Percentiles rank a stretch among this genome's conserved stretches.
These are phyloP conservation scores for Icerya purchasi DNA, from an alignment of 2,888 invertebrate species.

Conservation along the genomic window DNA sequence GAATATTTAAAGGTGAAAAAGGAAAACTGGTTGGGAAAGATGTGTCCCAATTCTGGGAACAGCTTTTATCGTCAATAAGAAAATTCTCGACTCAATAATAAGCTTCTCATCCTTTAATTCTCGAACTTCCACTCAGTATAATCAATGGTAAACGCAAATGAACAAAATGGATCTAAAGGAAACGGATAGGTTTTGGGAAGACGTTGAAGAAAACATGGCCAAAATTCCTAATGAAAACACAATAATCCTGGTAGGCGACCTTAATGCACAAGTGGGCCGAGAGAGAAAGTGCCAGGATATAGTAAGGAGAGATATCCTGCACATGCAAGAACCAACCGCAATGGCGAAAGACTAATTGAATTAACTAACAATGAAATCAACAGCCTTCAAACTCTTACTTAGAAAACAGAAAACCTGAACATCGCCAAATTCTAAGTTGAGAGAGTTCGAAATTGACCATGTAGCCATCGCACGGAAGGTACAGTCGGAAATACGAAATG, in stretches of 20 bases:
- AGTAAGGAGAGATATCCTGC: constrained; percentile 4
- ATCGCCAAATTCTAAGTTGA: background rate
- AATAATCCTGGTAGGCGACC: constrained; percentile 1
- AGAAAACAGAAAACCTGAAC: constrained; percentile 2
- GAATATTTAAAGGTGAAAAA: background rate
- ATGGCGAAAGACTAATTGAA: constrained; percentile 8
- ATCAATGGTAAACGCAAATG: no score
- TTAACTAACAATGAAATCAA: background rate
- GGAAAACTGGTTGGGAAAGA: constrained; percentile 1
- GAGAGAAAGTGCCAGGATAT: constrained; percentile 7
- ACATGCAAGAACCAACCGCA: constrained; percentile 6
- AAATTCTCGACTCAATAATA: background rate
- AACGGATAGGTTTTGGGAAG: background rate
- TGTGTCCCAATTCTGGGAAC: background rate
- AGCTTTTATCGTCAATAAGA: background rate
- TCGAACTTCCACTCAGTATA: background rate
- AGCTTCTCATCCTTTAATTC: background rate
- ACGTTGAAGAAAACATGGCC: background rate
- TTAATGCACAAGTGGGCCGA: background rate
- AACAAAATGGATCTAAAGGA: background rate
- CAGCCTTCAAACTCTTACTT: constrained; percentile 3
- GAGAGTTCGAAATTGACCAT: constrained; percentile 6
- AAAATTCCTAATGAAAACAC: background rate
- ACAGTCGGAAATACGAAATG: no score
- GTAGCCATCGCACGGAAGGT: background rate